These are phyloP conservation scores for Indicator maculatus DNA, from an alignment of 2,113 vertebrate species.

Conservation along the genomic window DNA sequence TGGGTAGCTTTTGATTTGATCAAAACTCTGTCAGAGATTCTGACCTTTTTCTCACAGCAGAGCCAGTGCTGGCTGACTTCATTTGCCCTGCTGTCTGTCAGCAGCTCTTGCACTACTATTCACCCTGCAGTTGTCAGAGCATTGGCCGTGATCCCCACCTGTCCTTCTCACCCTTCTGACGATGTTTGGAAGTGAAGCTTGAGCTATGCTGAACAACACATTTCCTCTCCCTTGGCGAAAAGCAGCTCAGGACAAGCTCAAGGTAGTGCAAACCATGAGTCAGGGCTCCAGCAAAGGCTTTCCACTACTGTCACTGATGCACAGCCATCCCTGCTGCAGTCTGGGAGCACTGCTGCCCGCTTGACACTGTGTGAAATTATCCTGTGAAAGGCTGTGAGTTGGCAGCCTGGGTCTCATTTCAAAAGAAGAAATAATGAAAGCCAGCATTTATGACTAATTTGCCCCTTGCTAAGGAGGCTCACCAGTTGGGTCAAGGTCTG, in stretches of 20 bases:
- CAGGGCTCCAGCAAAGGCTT: fast-evolving
- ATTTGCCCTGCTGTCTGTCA: fast-evolving
- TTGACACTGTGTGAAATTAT: fast-evolving
- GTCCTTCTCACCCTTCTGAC: neutral
- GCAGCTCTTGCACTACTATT: fast-evolving
- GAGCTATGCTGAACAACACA: neutral
- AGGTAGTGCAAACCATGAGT: neutral
- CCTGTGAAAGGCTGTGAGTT: neutral
- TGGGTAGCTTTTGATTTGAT: neutral
- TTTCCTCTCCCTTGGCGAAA: neutral
- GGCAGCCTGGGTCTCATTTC: neutral
- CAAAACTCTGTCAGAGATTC: neutral
- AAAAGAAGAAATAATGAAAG: neutral
- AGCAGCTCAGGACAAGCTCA: neutral
- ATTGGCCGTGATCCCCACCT: fast-evolving
- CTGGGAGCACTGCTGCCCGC: neutral
- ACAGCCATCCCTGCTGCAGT: neutral
- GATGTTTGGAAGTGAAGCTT: neutral
- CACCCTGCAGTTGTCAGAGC: neutral
- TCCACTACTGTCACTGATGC: fast-evolving
- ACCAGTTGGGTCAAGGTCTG: neutral
- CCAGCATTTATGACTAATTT: neutral
- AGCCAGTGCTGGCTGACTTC: neutral
- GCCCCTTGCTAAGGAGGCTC: neutral
- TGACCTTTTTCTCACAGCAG: neutral